Percentiles rank a stretch among this genome's conserved stretches.
phyloP scores from a whole-genome alignment of 2,797 vertebrate species.

The Chromis chromis region DNA sequence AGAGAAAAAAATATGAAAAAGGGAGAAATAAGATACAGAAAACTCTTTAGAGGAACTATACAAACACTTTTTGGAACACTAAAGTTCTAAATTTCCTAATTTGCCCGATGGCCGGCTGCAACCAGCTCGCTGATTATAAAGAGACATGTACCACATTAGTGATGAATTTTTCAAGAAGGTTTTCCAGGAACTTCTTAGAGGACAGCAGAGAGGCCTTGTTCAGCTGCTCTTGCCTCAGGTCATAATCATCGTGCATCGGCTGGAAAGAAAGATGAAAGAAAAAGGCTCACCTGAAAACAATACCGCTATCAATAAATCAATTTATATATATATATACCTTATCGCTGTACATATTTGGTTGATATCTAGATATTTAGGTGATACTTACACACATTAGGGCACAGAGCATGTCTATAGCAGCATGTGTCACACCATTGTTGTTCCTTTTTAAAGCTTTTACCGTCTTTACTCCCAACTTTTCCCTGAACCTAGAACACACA shows the following conservation, averaged over 20 bases:
- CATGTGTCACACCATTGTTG: conserved; percentile 95
- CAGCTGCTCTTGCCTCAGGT: conserved; percentile 97
- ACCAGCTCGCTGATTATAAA: not conserved
- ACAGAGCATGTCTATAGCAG: conserved; percentile 99
- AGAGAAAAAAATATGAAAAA: conserved; percentile 47
- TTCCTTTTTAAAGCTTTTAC: conserved; percentile 98
- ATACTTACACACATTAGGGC: conserved; percentile 99
- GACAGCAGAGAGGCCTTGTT: conserved; percentile 99
- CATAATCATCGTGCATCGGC: conserved; percentile 99
- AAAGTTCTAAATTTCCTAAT: not conserved
- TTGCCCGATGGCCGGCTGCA: not conserved
- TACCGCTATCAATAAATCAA: not conserved
- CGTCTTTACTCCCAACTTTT: conserved; percentile 96
- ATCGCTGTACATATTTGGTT: not conserved
- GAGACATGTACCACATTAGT: conserved; percentile 92
- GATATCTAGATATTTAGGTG: conserved; percentile 1
- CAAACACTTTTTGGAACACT: not conserved
- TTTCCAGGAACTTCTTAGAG: conserved; percentile 99
- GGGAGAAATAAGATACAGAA: not conserved
- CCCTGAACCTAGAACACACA: conserved; percentile 91
- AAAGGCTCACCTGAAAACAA: conserved; percentile 5
- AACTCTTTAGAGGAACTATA: not conserved
- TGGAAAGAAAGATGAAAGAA: conserved; percentile 61
- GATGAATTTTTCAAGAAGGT: conserved; percentile 99
- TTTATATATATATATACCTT: not conserved